Base-by-base conservation (phyloP, 37 sponge, comb jelly and placozoan genomes). In the Spongilla lacustris region DNA sequence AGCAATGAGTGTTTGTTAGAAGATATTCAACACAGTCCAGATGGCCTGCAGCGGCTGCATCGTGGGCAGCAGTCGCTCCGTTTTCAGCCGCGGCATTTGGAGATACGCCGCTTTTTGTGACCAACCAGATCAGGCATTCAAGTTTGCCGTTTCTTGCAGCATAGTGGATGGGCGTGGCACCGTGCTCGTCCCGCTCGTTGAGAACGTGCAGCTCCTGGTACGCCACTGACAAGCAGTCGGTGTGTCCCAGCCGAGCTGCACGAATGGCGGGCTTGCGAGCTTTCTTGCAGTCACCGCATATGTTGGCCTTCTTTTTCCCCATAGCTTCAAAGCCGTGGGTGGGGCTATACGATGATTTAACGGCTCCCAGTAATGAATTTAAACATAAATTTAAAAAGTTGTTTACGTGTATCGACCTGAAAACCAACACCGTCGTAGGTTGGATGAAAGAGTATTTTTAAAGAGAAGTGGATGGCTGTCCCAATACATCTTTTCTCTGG, bases 151-250 rank as follows among this genome's bases (percentile, higher is more conserved):
- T 74, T 28, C 97, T 82, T 11, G 97, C 97, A n/a, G 97, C 95
- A 36, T 92, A 97, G 83, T 97, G 97, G 12, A 97, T 87, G 69
- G 97, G 97, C 80, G 97, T 97, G 35, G 97, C 94, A 41, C 97
- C 95, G 69, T 78, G 91, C 66, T 92, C 84, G 77, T 97, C 97
- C 35, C 90, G 79, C 89, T 97, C 97, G 86, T 94, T 97, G 88
- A 94, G 90, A 21, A 90, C 93, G 17, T 92, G 92, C 36, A 94
- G 79, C 31, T 85, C 88, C 13, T 83, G 67, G 76, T 94, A 97
- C 21, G 95, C 97, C n/a, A 81, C 82, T 0, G 83, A 68, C 26
- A 97, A 86, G 76, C 97, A 97, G 10, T 89, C 29, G 37, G 85
- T 76, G 81, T 97, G 97, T 0, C 97, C 97, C n/a, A 85, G 72